Evolutionary conservation across 2,797 vertebrate species (phyloP).

Genomic region (Otolemur crassicaudatus): DNA sequence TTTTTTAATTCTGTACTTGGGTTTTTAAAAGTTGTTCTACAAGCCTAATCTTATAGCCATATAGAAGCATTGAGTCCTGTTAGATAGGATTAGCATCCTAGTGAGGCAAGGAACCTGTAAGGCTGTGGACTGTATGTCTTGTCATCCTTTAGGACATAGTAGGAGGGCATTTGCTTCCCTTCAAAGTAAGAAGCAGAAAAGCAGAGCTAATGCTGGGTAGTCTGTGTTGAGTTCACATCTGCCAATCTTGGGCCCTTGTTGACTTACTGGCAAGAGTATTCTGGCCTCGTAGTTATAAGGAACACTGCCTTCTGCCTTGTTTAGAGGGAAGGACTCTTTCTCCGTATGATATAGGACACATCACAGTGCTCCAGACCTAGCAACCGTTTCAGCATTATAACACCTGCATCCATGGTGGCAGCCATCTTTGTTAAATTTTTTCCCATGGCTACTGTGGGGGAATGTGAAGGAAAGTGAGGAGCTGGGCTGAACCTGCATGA

Average conservation of each 20-base stretch:
- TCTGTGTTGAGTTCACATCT: background rate
- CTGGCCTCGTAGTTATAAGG: background rate
- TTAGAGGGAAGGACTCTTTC: background rate
- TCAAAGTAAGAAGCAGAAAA: slow-evolving; percentile 52
- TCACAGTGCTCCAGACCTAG: background rate
- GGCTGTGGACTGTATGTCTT: background rate
- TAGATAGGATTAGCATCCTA: slow-evolving; percentile 7
- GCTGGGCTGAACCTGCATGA: background rate
- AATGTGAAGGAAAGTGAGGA: background rate
- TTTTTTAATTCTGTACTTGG: background rate
- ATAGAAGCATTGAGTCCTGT: background rate
- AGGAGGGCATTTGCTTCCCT: background rate
- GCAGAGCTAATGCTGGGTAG: background rate
- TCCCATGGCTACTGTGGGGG: background rate
- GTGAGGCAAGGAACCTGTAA: background rate
- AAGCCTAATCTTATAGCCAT: slow-evolving; percentile 41
- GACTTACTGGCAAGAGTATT: background rate
- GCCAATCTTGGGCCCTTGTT: background rate
- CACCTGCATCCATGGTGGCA: accelerated
- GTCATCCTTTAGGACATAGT: background rate
- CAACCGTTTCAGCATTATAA: background rate
- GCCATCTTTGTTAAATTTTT: background rate
- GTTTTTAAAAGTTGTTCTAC: background rate
- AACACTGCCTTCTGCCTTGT: background rate
- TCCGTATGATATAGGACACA: background rate